A percentile compares a stretch with the other conserved stretches of the same genome.
phyloP scores from a whole-genome alignment of 2,113 vertebrate genomes.

The Pedetes capensis region DNA sequence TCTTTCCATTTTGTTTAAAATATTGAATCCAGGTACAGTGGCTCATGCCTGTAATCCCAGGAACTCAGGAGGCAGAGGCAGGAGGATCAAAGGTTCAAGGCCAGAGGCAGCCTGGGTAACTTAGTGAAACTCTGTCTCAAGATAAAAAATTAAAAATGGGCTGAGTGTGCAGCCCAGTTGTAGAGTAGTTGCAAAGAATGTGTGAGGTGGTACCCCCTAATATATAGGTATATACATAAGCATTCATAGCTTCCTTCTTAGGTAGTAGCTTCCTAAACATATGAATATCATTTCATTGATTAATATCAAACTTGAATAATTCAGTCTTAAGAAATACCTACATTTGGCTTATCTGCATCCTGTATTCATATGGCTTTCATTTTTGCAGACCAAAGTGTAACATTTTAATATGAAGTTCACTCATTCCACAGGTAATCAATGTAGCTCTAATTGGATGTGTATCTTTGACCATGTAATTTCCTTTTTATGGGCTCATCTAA shows the following conservation, averaged over 20 bases:
- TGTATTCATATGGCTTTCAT: too few relatives aligned
- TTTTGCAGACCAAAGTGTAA: neutral
- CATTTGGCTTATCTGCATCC: neutral
- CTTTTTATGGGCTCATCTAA: neutral
- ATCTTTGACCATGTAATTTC: neutral
- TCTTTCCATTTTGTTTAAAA: neutral
- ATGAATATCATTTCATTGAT: too few relatives aligned
- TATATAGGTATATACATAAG: neutral
- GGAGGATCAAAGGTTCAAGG: too few relatives aligned
- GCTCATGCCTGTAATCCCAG: too few relatives aligned
- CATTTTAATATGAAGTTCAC: neutral
- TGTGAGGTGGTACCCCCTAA: too few relatives aligned
- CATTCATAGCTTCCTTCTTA: neutral
- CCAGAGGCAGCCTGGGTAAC: too few relatives aligned
- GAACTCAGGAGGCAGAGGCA: too few relatives aligned
- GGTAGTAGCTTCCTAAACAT: neutral
- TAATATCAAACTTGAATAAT: neutral
- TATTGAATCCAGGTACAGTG: too few relatives aligned
- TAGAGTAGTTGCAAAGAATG: too few relatives aligned
- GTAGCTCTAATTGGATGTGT: neutral
- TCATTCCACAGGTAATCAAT: neutral
- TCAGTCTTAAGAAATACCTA: neutral
- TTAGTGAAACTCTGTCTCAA: too few relatives aligned
- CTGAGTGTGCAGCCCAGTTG: too few relatives aligned
- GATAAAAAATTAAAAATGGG: too few relatives aligned